Percentiles rank a stretch among this genome's conserved stretches.
Evolutionary conservation across 1,140 invertebrate species (phyloP).

Genomic region (Branchinecta lindahli): DNA sequence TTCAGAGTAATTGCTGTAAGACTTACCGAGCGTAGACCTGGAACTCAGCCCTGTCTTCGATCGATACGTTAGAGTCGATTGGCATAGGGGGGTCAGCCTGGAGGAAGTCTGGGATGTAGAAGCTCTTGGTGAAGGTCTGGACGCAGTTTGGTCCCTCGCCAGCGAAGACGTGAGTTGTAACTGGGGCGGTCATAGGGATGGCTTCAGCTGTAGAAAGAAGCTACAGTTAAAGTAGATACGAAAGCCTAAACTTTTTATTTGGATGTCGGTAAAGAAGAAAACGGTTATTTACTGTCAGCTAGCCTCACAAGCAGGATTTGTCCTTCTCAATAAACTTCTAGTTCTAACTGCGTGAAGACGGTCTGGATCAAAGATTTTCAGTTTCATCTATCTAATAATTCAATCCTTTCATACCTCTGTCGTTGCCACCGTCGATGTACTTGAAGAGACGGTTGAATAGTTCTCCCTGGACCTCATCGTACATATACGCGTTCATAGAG

Average conservation of each 20-base stretch:
- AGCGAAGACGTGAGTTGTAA: constrained; percentile 28
- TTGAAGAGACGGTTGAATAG: constrained; percentile 12
- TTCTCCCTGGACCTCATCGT: not conserved
- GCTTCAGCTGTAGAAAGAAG: not conserved
- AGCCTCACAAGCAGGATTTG: too few species aligned
- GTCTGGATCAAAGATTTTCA: not conserved
- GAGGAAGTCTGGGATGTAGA: constrained; percentile 27
- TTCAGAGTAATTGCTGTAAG: too few species aligned
- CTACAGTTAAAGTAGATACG: too few species aligned
- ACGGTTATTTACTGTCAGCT: too few species aligned
- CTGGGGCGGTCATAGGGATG: constrained; percentile 23
- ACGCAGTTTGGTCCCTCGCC: constrained; percentile 30
- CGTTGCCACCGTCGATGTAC: constrained; percentile 11
- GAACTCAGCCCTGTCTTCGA: constrained; percentile 24
- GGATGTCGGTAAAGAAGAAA: too few species aligned
- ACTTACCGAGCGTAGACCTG: constrained; percentile 14
- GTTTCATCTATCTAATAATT: not conserved
- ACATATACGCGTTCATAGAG: not conserved
- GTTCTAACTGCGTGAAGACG: too few species aligned
- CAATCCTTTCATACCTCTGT: not conserved
- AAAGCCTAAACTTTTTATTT: too few species aligned
- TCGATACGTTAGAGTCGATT: constrained; percentile 25
- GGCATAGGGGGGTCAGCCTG: constrained; percentile 27
- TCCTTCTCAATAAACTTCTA: too few species aligned
- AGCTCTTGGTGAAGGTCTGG: constrained; percentile 30